These are phyloP conservation scores for Neoarius graeffei DNA, from an alignment of 2,113 vertebrate genomes.

Conservation along the genomic window DNA sequence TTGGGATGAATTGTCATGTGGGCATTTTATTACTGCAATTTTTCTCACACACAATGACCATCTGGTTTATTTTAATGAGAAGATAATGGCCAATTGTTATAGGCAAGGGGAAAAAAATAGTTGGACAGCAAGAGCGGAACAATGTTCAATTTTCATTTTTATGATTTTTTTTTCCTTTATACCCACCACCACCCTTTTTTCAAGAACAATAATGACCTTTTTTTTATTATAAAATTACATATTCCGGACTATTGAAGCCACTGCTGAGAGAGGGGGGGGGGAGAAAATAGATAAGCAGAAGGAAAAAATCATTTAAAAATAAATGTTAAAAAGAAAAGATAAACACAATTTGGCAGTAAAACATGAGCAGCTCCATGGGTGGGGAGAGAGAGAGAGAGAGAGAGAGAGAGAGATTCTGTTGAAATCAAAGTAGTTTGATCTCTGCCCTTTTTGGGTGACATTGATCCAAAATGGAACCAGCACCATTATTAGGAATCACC, in stretches of 20 bases:
- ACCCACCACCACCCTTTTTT: not conserved
- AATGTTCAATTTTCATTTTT: not conserved
- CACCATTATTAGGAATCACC: not conserved
- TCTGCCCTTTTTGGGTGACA: not conserved
- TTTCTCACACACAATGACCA: slow-evolving; percentile 19
- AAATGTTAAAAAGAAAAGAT: not conserved
- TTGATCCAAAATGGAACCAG: not conserved
- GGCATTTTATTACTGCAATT: slow-evolving; percentile 20
- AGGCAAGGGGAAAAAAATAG: not conserved
- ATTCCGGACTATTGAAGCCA: not conserved
- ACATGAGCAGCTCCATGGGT: not conserved
- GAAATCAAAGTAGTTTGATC: not conserved
- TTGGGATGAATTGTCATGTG: slow-evolving; percentile 11
- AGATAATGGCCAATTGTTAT: not conserved
- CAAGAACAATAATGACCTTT: not conserved
- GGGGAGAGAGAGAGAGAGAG: not conserved
- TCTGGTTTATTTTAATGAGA: slow-evolving; percentile 32
- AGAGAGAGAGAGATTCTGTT: not conserved
- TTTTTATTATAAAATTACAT: not conserved
- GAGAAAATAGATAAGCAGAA: not conserved
- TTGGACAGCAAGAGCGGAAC: not conserved
- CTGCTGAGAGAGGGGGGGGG: not conserved
- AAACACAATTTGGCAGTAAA: not conserved
- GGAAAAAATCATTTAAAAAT: not conserved
- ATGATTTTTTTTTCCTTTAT: not conserved